phyloP scores from a whole-genome alignment of 1,140 invertebrate genomes.

The Ceratina japonica region DNA sequence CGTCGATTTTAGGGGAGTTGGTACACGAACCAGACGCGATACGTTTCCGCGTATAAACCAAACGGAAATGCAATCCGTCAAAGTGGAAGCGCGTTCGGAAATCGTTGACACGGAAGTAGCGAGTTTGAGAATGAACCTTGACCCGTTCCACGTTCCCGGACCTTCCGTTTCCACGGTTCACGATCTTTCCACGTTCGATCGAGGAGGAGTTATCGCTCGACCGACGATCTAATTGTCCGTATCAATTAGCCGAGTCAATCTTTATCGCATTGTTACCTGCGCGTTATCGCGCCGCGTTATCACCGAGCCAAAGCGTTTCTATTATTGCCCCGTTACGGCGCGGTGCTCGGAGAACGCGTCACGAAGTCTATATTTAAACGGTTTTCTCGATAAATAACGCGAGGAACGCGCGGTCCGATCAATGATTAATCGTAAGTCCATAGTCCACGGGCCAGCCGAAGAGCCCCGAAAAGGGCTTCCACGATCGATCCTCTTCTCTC shows the following conservation, averaged over 20 bases:
- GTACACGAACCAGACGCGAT: conserved; percentile 21
- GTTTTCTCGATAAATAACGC: conserved; percentile 44
- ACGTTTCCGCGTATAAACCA: neutral
- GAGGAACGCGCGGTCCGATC: conserved; percentile 7
- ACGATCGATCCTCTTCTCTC: neutral
- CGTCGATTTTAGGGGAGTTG: conserved; percentile 11
- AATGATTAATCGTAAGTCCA: conserved; percentile 6
- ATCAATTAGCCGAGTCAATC: conserved; percentile 43
- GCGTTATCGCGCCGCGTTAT: conserved; percentile 56
- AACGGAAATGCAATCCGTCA: neutral
- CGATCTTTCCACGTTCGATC: neutral
- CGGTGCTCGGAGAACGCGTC: conserved; percentile 29
- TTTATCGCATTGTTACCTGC: conserved; percentile 55
- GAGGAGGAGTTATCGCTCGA: conserved; percentile 23
- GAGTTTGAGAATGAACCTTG: too few species aligned
- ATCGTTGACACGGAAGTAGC: neutral
- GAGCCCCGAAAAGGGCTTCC: neutral
- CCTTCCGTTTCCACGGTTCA: neutral
- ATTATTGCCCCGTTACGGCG: conserved; percentile 54
- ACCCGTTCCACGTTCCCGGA: neutral
- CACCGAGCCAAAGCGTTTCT: conserved; percentile 43
- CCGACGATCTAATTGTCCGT: conserved; percentile 37
- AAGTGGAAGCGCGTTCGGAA: neutral
- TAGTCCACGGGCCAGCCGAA: neutral
- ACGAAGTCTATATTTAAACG: conserved; percentile 57